Conservation (phyloP, 2,797 vertebrate species). For the Austrolebias charrua region DNA sequence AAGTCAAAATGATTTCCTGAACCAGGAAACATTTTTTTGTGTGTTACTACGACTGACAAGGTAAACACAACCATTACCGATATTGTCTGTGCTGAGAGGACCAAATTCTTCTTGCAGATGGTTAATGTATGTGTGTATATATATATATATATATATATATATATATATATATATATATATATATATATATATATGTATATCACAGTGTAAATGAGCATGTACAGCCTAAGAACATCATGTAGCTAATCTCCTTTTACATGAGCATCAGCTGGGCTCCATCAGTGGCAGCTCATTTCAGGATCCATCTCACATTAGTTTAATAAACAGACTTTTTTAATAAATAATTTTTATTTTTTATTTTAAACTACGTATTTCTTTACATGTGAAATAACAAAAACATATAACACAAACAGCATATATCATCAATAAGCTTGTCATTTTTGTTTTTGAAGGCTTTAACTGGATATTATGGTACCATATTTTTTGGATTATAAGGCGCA, state of each 20-base stretch:
- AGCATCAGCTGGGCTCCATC: constrained; percentile 28
- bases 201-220: constrained; percentile 69
- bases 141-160: too few species aligned
- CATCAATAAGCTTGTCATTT: constrained; percentile 4
- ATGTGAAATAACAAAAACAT: constrained; percentile 19
- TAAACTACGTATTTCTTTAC: constrained; percentile 19
- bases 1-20: constrained; percentile 33
- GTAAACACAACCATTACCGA: constrained; percentile 34
- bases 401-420: constrained; percentile 14
- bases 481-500: too few species aligned
- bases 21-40: constrained; percentile 24
- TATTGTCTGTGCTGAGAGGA: constrained; percentile 59
- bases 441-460: constrained; percentile 13
- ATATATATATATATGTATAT: too few species aligned
- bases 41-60: constrained; percentile 35
- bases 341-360: background rate
- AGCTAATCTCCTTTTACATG: constrained; percentile 57
- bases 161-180: too few species aligned
- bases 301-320: constrained; percentile 15
- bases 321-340: constrained; percentile 4
- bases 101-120: constrained; percentile 64
- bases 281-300: constrained; percentile 20
- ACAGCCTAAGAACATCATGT: constrained; percentile 61
- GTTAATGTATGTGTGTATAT: too few species aligned
- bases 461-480: constrained; percentile 1